phyloP scores from a whole-genome alignment of 1,140 invertebrate species.

The Brachionus rubens region DNA sequence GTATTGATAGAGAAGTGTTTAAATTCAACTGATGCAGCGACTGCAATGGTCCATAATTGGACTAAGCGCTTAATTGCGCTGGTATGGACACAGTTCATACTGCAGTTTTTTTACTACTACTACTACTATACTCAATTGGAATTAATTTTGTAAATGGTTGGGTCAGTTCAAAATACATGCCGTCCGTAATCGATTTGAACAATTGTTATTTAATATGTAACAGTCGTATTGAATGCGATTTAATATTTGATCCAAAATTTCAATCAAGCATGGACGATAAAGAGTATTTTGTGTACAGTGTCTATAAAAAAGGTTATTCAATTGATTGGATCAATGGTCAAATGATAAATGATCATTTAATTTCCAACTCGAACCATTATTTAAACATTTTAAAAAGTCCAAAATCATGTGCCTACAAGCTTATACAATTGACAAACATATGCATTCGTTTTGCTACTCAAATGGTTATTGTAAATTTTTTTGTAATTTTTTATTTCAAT shows the following conservation, averaged over 20 bases:
- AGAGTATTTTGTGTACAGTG: conserved; percentile 90
- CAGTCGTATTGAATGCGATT: conserved; percentile 61
- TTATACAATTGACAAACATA: conserved; percentile 79
- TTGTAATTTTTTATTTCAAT: conserved; percentile 70
- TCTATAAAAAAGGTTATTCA: conserved; percentile 63
- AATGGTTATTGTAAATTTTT: conserved; percentile 79
- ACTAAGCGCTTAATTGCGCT: no score
- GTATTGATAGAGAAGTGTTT: no score
- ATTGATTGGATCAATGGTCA: conserved; percentile 66
- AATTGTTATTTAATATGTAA: background rate
- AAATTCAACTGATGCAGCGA: no score
- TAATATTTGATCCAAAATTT: conserved; percentile 69
- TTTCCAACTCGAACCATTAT: conserved; percentile 78
- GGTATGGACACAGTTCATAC: no score
- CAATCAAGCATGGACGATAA: conserved; percentile 93
- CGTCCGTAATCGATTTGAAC: no score
- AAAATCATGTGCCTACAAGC: conserved; percentile 76
- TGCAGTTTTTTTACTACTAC: no score
- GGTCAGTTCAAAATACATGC: no score
- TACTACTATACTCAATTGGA: no score
- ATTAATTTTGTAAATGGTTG: no score
- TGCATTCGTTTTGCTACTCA: conserved; percentile 94
- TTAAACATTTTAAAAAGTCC: conserved; percentile 84
- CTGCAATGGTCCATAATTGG: no score
- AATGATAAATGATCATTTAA: conserved; percentile 93